These are phyloP conservation scores for Sturmia bella DNA, from an alignment of 2,888 invertebrate genomes.

Conservation along the genomic window DNA sequence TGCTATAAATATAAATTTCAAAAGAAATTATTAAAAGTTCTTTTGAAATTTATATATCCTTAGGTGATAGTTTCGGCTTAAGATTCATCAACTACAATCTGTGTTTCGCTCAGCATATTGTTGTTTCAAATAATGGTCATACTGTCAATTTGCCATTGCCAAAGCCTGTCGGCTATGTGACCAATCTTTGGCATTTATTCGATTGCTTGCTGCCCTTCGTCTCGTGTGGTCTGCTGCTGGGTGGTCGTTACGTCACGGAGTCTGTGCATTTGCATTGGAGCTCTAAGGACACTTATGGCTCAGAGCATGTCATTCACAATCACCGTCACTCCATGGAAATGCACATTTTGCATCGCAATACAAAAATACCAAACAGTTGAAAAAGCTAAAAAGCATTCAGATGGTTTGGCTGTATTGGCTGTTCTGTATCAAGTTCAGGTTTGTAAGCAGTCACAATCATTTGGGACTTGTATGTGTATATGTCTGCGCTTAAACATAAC, in stretches of 20 bases:
- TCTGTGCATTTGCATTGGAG: slow-evolving; percentile 73
- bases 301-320: slow-evolving; percentile 72
- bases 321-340: slow-evolving; percentile 71
- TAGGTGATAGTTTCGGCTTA: slow-evolving; percentile 1
- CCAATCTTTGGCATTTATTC: slow-evolving; percentile 47
- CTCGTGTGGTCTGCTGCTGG: slow-evolving; percentile 64
- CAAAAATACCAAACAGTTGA: slow-evolving; percentile 68
- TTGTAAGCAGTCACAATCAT: neutral
- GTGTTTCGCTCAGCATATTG: slow-evolving; percentile 28
- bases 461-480: no score
- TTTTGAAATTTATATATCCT: no score
- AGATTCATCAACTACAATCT: slow-evolving; percentile 66
- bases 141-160: slow-evolving; percentile 69
- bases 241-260: slow-evolving; percentile 31
- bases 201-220: slow-evolving; percentile 59
- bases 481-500: neutral
- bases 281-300: slow-evolving; percentile 70
- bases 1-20: no score
- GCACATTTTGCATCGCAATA: slow-evolving; percentile 71
- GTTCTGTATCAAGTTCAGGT: slow-evolving; percentile 56
- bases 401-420: slow-evolving; percentile 70
- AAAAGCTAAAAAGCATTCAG: slow-evolving; percentile 62
- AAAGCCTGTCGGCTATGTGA: slow-evolving; percentile 37
- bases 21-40: no score
- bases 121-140: slow-evolving; percentile 69